These are phyloP conservation scores for Vulpes ferrilata DNA, from an alignment of 2,113 vertebrate species.

Conservation along the genomic window DNA sequence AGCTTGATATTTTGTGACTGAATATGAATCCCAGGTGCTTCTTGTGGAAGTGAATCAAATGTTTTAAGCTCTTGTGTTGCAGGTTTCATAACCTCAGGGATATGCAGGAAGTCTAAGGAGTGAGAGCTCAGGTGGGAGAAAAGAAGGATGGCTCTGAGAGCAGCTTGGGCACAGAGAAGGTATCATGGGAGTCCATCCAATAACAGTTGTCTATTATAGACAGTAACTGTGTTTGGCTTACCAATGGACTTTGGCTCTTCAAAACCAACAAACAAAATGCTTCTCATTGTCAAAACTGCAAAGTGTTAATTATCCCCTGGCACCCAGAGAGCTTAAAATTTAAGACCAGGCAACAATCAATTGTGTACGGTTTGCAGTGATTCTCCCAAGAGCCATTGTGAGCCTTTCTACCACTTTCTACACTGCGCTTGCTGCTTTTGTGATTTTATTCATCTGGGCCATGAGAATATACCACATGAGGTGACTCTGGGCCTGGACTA, in stretches of 20 bases:
- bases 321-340: conserved; percentile 14
- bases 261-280: background rate
- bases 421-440: background rate
- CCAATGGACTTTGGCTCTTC: background rate
- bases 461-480: background rate
- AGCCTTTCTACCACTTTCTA: background rate
- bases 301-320: background rate
- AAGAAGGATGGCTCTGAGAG: background rate
- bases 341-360: background rate
- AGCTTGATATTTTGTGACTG: background rate
- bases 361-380: background rate
- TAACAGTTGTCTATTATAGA: background rate
- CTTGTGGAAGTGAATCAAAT: background rate
- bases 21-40: background rate
- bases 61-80: background rate
- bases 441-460: conserved; percentile 15
- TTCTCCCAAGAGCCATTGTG: conserved; percentile 26
- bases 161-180: background rate
- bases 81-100: background rate
- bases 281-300: background rate
- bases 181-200: background rate
- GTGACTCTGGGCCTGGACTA: background rate
- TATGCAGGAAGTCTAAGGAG: background rate
- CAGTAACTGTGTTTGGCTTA: conserved; percentile 8
- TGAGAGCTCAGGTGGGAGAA: background rate